These are phyloP conservation scores for Scomberomorus guttatus DNA, from an alignment of 2,797 vertebrate genomes.

Conservation along the genomic window DNA sequence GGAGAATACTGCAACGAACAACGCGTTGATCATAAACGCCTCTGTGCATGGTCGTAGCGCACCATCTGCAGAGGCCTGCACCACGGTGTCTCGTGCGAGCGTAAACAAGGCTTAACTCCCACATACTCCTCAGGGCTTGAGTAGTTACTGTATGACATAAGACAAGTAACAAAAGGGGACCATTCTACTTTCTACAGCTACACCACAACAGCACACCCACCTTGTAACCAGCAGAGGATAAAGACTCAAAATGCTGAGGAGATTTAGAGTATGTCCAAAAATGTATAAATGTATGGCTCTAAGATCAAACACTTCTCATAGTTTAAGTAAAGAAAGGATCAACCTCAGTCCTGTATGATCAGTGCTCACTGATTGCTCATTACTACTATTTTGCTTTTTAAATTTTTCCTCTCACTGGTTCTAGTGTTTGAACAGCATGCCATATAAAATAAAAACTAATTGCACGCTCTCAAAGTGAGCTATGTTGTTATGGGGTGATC, in stretches of 20 bases:
- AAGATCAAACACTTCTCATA: constrained; percentile 1
- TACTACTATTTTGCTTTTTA: constrained; percentile 46
- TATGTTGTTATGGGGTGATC: constrained; percentile 65
- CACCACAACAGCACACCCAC: constrained; percentile 17
- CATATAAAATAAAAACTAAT: constrained; percentile 80
- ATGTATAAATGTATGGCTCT: constrained; percentile 1
- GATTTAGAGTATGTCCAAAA: constrained; percentile 1
- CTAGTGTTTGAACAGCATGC: constrained; percentile 49
- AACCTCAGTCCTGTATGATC: constrained; percentile 3
- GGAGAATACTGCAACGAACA: no score
- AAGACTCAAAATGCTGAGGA: constrained; percentile 3
- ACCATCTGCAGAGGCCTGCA: no score
- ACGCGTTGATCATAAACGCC: no score
- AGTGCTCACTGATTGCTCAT: constrained; percentile 25
- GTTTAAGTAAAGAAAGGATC: neutral
- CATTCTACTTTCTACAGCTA: neutral
- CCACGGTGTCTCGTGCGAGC: no score
- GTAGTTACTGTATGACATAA: constrained; percentile 20
- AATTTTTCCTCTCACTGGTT: constrained; percentile 48
- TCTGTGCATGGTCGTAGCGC: no score
- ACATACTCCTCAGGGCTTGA: constrained; percentile 5
- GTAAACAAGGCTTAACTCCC: neutral
- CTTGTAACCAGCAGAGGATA: neutral
- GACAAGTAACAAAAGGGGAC: neutral
- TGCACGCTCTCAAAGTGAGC: constrained; percentile 63